Evolutionary conservation across 2,888 invertebrate species (phyloP).

Genomic region (Ethmia dodecea): DNA sequence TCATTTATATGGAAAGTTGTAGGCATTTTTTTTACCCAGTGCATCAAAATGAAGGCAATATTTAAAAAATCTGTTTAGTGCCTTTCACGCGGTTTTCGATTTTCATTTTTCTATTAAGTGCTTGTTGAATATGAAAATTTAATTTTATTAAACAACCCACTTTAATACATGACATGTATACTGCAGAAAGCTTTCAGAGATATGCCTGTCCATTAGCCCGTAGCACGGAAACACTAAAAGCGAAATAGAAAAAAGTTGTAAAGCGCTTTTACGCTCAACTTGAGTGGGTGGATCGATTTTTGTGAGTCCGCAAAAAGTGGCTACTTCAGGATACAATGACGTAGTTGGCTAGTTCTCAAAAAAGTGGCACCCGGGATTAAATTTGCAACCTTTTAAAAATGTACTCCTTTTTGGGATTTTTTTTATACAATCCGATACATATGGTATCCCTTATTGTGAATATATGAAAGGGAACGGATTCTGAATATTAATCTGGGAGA

Average conservation of each 20-base stretch:
- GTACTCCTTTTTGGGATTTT: too few species aligned
- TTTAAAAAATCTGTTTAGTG: neutral
- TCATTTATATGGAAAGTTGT: neutral
- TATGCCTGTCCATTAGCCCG: constrained; percentile 21
- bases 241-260: constrained; percentile 17
- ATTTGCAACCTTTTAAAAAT: too few species aligned
- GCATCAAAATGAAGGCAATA: neutral
- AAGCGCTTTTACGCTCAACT: constrained; percentile 16
- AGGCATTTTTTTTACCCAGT: neutral
- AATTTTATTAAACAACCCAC: neutral
- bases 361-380: too few species aligned
- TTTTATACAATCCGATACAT: too few species aligned
- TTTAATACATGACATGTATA: constrained; percentile 1
- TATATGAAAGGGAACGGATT: too few species aligned
- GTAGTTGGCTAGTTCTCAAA: too few species aligned
- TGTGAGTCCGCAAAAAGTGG: constrained; percentile 3
- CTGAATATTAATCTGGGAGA: too few species aligned
- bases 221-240: constrained; percentile 19
- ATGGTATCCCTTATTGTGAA: too few species aligned
- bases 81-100: too few species aligned
- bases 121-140: neutral
- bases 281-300: constrained; percentile 13
- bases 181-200: constrained; percentile 14
- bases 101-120: too few species aligned
- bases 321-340: too few species aligned